Evolutionary conservation across 2,888 invertebrate species (phyloP).

Genomic region (Spisula solida): DNA sequence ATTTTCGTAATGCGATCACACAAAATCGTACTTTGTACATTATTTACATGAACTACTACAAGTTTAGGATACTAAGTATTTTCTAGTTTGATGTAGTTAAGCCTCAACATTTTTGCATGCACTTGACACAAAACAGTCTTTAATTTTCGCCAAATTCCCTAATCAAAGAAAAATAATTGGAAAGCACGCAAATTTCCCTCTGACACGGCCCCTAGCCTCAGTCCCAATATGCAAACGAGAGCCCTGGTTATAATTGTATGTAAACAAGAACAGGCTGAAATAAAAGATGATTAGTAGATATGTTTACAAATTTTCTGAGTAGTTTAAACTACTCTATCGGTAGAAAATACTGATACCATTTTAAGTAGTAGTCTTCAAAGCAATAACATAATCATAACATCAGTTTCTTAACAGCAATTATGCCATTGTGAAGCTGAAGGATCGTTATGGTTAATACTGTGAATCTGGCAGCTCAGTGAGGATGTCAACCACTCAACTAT

Average conservation of each 20-base stretch:
- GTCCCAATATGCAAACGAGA: too few species aligned
- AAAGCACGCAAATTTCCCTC: too few species aligned
- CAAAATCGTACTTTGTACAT: too few species aligned
- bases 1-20: too few species aligned
- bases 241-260: background rate
- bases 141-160: too few species aligned
- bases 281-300: background rate
- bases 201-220: too few species aligned
- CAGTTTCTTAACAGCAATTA: background rate
- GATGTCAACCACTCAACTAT: background rate
- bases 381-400: background rate
- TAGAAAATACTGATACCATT: background rate
- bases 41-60: too few species aligned
- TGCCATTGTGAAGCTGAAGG: background rate
- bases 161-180: too few species aligned
- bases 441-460: background rate
- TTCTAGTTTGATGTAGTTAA: too few species aligned
- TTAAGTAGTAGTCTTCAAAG: background rate
- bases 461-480: conserved; percentile 40
- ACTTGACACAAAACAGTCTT: too few species aligned
- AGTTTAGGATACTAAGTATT: too few species aligned
- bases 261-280: background rate
- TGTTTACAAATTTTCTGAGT: background rate
- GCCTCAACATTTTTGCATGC: too few species aligned
- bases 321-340: background rate